phyloP scores from a whole-genome alignment of 2,888 invertebrate genomes.

The Lacanobia wlatinum region DNA sequence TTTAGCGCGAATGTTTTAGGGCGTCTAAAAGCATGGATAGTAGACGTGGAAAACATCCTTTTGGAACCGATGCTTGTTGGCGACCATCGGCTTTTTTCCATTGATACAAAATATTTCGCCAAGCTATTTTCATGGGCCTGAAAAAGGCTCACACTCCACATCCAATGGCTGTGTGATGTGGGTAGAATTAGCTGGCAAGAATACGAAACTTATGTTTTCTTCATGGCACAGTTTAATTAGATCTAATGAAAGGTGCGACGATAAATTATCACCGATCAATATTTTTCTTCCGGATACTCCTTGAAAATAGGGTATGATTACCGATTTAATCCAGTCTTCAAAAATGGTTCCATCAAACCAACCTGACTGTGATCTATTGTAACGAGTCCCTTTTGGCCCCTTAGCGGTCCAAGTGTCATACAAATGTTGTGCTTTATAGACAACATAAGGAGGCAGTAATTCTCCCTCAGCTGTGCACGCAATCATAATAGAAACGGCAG shows the following conservation, averaged over 20 bases:
- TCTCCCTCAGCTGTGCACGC: conserved; percentile 72
- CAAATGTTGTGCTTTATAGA: conserved; percentile 76
- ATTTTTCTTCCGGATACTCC: conserved; percentile 38
- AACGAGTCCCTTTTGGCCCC: conserved; percentile 72
- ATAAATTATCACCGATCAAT: conserved; percentile 51
- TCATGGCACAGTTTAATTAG: conserved; percentile 40
- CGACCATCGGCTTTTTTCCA: conserved; percentile 49
- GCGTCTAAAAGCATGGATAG: conserved; percentile 61
- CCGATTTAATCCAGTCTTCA: conserved; percentile 68
- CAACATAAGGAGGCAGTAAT: conserved; percentile 75
- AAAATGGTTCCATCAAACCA: conserved; percentile 72
- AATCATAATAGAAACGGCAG: conserved; percentile 74
- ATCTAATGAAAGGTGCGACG: conserved; percentile 43
- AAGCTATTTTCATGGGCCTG: conserved; percentile 54
- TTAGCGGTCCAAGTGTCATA: conserved; percentile 63
- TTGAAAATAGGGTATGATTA: conserved; percentile 41
- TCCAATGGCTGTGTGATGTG: conserved; percentile 57
- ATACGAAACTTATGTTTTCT: conserved; percentile 53
- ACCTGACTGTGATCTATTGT: conserved; percentile 74
- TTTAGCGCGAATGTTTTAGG: conserved; percentile 40
- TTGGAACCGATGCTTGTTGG: conserved; percentile 31
- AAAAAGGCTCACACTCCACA: conserved; percentile 58
- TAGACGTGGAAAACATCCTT: conserved; percentile 45
- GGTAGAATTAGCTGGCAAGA: conserved; percentile 55
- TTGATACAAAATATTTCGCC: conserved; percentile 46